phyloP scores from a whole-genome alignment of 2,888 invertebrate species.

The Eupithecia tripunctaria region DNA sequence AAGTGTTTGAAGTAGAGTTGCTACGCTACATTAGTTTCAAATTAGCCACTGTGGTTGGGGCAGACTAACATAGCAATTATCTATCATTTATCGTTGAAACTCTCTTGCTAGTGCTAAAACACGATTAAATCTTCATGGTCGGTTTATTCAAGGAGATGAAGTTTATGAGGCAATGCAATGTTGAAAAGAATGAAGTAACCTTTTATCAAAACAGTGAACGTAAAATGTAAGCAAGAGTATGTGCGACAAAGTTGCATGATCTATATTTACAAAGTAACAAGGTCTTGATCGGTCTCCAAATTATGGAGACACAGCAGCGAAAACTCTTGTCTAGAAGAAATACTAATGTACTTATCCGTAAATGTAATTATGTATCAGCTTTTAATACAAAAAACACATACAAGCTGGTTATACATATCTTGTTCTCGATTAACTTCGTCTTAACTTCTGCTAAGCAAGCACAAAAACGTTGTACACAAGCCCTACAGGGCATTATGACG shows the following conservation, averaged over 20 bases:
- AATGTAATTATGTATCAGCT: neutral
- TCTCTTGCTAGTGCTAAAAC: constrained; percentile 3
- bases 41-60: constrained; percentile 1
- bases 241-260: neutral
- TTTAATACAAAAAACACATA: neutral
- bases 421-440: constrained; percentile 44
- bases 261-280: neutral
- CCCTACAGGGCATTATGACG: constrained; percentile 51
- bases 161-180: constrained; percentile 4
- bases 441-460: constrained; percentile 46
- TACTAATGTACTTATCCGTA: neutral
- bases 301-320: neutral
- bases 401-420: neutral
- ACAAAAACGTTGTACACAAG: constrained; percentile 48
- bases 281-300: neutral
- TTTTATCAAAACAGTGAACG: neutral
- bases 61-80: constrained; percentile 6
- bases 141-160: constrained; percentile 12
- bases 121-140: constrained; percentile 10
- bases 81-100: constrained; percentile 9
- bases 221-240: neutral
- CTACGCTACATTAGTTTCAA: neutral
- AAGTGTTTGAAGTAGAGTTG: neutral
- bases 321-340: neutral
- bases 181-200: neutral